Conservation (phyloP, 2,113 vertebrate genomes). For the Callaeas wilsoni region DNA sequence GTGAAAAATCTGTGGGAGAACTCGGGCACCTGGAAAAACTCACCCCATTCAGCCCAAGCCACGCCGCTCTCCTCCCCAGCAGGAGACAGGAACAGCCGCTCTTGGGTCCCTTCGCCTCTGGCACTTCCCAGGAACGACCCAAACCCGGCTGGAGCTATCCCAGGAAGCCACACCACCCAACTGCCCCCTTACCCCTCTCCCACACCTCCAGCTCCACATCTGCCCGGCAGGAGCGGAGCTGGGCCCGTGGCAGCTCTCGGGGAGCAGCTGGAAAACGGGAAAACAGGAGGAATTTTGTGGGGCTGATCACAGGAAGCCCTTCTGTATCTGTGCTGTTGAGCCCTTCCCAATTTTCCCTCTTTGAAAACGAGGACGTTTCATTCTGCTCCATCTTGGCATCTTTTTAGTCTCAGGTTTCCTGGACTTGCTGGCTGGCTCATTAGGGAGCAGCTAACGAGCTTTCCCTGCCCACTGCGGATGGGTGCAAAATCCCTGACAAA, state of each 20-base stretch:
- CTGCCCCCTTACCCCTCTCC: not conserved
- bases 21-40: not conserved
- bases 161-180: fast-evolving
- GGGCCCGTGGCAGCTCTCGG: not conserved
- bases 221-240: not conserved
- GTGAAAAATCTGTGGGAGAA: not conserved
- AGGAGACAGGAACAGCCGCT: not conserved
- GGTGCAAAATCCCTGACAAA: not conserved
- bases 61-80: fast-evolving
- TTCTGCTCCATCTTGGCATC: not conserved
- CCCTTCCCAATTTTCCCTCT: not conserved
- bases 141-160: not conserved
- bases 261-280: not conserved
- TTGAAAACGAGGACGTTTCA: not conserved
- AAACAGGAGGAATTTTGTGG: not conserved
- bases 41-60: fast-evolving
- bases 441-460: conserved; percentile 39
- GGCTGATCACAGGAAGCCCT: not conserved
- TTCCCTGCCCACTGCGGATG: not conserved
- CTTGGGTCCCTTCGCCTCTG: no score
- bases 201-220: not conserved
- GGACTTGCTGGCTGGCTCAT: not conserved
- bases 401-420: not conserved
- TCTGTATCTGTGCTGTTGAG: not conserved
- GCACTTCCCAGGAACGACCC: not conserved